Conservation (phyloP, 2,888 invertebrate species). For the Cancer borealis region DNA sequence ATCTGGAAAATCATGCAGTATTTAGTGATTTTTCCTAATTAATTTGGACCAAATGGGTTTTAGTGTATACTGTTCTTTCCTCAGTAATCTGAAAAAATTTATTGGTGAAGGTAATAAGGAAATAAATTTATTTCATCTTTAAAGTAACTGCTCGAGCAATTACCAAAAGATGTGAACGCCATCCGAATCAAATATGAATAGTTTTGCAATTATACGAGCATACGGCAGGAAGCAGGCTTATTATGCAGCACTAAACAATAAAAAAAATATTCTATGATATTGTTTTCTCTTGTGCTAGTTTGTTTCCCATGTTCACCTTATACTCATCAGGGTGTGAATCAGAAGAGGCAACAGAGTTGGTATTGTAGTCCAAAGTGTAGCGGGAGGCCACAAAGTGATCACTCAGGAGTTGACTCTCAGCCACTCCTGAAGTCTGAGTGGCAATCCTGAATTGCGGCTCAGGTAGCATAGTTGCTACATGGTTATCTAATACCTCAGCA, state of each 20-base stretch:
- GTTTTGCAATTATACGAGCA: background rate
- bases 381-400: conserved; percentile 63
- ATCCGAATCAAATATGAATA: background rate
- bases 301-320: conserved; percentile 62
- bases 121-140: background rate
- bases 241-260: conserved; percentile 25
- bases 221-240: background rate
- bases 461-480: conserved; percentile 24
- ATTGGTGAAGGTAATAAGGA: background rate
- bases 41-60: background rate
- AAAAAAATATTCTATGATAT: background rate
- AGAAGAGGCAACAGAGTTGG: conserved; percentile 58
- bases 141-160: background rate
- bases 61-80: background rate
- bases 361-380: conserved; percentile 65
- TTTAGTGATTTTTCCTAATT: background rate
- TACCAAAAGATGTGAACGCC: background rate
- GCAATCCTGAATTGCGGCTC: conserved; percentile 29
- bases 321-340: conserved; percentile 66
- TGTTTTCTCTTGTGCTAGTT: conserved; percentile 64
- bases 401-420: conserved; percentile 43
- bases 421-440: conserved; percentile 55
- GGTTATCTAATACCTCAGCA: conserved; percentile 60
- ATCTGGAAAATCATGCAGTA: background rate
- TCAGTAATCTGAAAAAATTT: background rate